Evolutionary conservation across 2,888 invertebrate species (phyloP), one percentile per base, ranked within the genome.

Genomic region (Prosopocoilus inquinatus): DNA sequence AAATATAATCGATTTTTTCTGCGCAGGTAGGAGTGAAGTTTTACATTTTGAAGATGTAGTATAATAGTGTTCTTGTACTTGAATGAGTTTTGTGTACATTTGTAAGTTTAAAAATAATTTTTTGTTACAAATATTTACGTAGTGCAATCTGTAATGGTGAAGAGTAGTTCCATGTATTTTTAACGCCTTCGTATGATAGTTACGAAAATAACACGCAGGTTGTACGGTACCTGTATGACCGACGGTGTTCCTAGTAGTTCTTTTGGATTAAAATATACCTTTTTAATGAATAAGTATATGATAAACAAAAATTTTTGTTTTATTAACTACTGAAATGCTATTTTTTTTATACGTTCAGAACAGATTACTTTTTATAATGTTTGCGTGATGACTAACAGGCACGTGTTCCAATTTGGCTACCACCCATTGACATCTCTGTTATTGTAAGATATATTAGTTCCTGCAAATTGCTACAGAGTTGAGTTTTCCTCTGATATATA

Each of bases 361-460:
- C 4, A 41, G 13, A 11, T 41, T 41, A 11, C 41, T 11, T 41
- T 41, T 11, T 38, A 38, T 11, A 41, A 41, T 16, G 39, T 41
- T 52, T 48, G 41, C 45, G 45, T 44, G 43, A 20, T 53, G 53
- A 53, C 47, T 53, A 53, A 53, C 11, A 48, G 35, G 43, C 53
- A 53, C 53, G 53, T 53, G 53, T 34, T 48, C 13, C 28, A 53
- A 35, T 47, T 53, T 53, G 53, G 53, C 53, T 28, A 43, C 32
- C 39, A 33, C 32, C 53, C 53, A 53, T 53, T 53, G 53, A 53
- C 53, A 53, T 41, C 41, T 47, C 53, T 53, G 43, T 53, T 53
- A 47, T 53, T 47, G 35, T 47, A 53, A 53, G 53, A 53, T 53
- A 47, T 53, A 53, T 11, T 38, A 38, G 11, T 38, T 38, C 5